These are phyloP conservation scores for Acipenser ruthenus DNA, from an alignment of 2,797 vertebrate species.

Conservation along the genomic window DNA sequence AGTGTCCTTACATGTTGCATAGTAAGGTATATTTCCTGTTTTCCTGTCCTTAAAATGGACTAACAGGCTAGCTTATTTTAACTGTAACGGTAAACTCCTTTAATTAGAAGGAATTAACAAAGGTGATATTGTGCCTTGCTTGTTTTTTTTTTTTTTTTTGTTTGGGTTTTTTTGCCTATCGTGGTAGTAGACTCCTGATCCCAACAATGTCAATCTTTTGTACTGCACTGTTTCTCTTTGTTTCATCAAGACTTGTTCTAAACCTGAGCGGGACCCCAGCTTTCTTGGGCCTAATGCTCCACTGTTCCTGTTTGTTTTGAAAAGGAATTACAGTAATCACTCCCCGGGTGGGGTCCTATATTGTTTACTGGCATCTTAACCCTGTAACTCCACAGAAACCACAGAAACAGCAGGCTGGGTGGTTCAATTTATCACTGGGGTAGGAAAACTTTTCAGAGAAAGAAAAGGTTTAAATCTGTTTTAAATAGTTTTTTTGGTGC, in stretches of 20 bases:
- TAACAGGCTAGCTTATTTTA: too few relatives aligned
- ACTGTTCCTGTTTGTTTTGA: neutral
- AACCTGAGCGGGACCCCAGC: neutral
- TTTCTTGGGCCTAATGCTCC: neutral
- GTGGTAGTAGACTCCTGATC: too few relatives aligned
- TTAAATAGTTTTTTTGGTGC: too few relatives aligned
- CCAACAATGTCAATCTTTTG: neutral
- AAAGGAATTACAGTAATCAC: constrained; percentile 5
- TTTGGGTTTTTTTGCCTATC: neutral
- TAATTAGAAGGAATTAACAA: neutral
- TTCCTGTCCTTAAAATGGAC: too few relatives aligned
- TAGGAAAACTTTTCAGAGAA: too few relatives aligned
- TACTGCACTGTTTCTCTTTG: neutral
- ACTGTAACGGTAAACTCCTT: neutral
- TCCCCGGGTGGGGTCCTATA: neutral
- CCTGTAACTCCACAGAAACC: neutral
- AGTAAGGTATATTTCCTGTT: too few relatives aligned
- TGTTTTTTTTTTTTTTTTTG: neutral
- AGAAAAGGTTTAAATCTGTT: too few relatives aligned
- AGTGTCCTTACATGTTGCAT: too few relatives aligned
- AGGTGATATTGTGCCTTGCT: neutral
- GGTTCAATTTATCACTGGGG: neutral
- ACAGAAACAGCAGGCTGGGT: neutral
- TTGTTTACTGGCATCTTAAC: constrained; percentile 1
- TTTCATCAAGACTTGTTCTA: neutral